Base-by-base conservation (phyloP, 2,888 invertebrate genomes). In the Ptychoptera albimana region DNA sequence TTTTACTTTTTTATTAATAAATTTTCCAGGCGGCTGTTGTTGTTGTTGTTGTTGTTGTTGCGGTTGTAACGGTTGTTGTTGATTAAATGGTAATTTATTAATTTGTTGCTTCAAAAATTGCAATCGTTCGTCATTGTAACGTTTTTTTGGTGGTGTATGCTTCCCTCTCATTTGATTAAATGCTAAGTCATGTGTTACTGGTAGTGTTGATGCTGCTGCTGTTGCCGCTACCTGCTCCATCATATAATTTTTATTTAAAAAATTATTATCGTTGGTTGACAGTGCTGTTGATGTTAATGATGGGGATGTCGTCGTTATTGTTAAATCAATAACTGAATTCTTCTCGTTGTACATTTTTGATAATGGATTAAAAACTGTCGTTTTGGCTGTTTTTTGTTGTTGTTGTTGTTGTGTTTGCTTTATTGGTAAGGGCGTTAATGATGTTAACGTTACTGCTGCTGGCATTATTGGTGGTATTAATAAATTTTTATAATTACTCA, bases 1-100 rank as follows among this genome's bases (percentile, higher is more conserved):
- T 56, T 89, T 75, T 57, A 83, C 45, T 9, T 84, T 23, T 23
- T 23, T 23, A 23, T 23, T 23, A 23, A 23, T 23, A 5, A 23
- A 23, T 23, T 23, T 23, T 7, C 23, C 23, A 23, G 23, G 3
- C 23, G 23, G 7, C 7, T 3, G 23, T 5, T 3, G 3, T 23
- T 7, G 4, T 7, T 23, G 23, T 7, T 23, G 23, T 23, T 23
- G 23, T 23, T 23, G 23, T n/a, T n/a, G n/a, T n/a, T n/a, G n/a
- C 7, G 23, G 23, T 5, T 3, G 3, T 23, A 3, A 3, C 23
- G 3, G 23, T 7, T 23, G 23, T 23, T 23, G 23, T 23, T 23
- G 23, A 23, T 23, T 23, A 23, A 23, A 23, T 23, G 23, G 23
- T 23, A 23, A 23, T 23, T 23, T 23, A 23, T 23, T 23, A 23